A percentile compares a stretch with the other conserved stretches of the same genome.
Conservation (phyloP, 2,113 vertebrate species). For the Rhineura floridana region DNA sequence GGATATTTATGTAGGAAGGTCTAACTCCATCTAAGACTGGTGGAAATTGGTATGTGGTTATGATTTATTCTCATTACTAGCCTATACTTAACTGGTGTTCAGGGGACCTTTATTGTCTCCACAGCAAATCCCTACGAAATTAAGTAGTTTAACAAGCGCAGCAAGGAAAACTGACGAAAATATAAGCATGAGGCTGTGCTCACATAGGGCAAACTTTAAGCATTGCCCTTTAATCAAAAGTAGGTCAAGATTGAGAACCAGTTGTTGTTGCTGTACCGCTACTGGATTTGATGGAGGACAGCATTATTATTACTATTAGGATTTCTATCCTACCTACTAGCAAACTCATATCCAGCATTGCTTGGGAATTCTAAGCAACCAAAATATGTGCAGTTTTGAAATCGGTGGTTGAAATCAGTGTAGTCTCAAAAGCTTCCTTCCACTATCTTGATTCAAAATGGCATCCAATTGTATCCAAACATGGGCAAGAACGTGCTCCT, state of each 20-base stretch:
- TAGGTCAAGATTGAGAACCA: background rate
- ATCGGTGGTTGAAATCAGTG: too few species aligned
- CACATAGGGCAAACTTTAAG: background rate
- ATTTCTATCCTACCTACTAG: too few species aligned
- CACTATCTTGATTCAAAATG: too few species aligned
- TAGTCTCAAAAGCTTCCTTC: too few species aligned
- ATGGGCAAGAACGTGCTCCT: too few species aligned
- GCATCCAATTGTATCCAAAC: too few species aligned
- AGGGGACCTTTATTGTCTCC: constrained; percentile 46
- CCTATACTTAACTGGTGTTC: constrained; percentile 71
- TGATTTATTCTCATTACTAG: constrained; percentile 73
- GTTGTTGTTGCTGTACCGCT: background rate
- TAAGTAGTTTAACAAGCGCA: constrained; percentile 50
- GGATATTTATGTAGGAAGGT: constrained; percentile 69
- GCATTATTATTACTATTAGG: too few species aligned
- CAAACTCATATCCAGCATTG: too few species aligned
- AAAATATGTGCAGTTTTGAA: too few species aligned
- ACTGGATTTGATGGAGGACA: background rate
- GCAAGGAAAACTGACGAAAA: constrained; percentile 49
- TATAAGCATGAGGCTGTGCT: rapidly evolving
- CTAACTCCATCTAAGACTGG: constrained; percentile 54
- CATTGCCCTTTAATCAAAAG: background rate
- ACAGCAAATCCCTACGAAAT: constrained; percentile 62
- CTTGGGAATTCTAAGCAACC: too few species aligned
- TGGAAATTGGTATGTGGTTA: constrained; percentile 63